phyloP scores from a whole-genome alignment of 1,140 invertebrate species.

The Lucilia sericata region DNA sequence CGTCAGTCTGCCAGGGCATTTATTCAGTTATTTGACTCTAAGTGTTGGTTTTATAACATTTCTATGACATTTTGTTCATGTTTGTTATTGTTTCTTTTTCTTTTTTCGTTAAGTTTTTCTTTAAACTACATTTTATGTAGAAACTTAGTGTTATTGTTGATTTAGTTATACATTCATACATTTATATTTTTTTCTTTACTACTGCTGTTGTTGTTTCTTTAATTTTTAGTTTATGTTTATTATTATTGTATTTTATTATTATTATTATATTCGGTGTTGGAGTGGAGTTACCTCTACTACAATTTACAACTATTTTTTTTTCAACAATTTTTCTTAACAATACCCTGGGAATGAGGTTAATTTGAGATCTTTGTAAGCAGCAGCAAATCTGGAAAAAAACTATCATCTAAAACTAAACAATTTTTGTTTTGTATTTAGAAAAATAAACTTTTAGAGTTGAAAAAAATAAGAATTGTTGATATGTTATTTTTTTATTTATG shows the following conservation, averaged over 20 bases:
- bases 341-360: slow-evolving; percentile 14
- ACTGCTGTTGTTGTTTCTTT: neutral
- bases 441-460: neutral
- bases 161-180: neutral
- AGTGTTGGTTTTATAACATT: slow-evolving; percentile 12
- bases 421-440: neutral
- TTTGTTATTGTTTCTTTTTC: neutral
- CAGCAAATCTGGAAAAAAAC: neutral
- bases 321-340: neutral
- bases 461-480: neutral
- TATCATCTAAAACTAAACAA: slow-evolving; percentile 9
- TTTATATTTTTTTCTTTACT: neutral
- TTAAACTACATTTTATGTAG: neutral
- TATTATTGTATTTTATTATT: neutral
- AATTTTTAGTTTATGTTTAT: neutral
- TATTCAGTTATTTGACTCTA: neutral
- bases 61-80: slow-evolving; percentile 16
- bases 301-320: neutral
- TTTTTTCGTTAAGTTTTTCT: too few species aligned
- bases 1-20: neutral
- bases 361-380: neutral
- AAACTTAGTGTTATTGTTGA: neutral
- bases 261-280: neutral
- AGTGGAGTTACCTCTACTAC: neutral
- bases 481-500: neutral